A percentile compares a stretch with the other conserved stretches of the same genome.
Conservation (phyloP, 2,797 vertebrate genomes). For the Sparus aurata region DNA sequence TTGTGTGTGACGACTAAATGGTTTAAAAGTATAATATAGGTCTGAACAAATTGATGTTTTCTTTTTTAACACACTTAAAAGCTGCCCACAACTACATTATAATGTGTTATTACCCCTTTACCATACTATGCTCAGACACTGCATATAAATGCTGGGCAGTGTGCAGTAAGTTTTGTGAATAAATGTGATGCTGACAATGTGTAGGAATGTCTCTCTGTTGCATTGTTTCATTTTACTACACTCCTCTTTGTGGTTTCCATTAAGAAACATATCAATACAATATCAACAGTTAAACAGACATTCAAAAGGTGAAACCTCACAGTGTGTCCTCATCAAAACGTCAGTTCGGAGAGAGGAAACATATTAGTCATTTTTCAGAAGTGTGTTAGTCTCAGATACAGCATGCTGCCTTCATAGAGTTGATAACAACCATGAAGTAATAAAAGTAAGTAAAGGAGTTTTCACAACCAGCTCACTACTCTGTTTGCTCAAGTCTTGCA, state of each 20-base stretch:
- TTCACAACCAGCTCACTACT: background rate
- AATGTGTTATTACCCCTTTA: too few species aligned
- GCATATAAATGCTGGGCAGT: too few species aligned
- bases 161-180: too few species aligned
- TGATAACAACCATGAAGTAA: background rate
- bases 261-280: background rate
- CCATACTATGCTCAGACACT: too few species aligned
- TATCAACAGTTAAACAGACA: background rate
- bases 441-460: background rate
- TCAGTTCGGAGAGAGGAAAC: background rate
- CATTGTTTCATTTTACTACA: background rate
- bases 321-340: too few species aligned
- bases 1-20: too few species aligned
- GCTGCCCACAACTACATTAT: background rate
- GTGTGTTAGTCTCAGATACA: background rate
- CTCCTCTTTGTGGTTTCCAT: background rate
- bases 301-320: background rate
- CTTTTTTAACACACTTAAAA: too few species aligned
- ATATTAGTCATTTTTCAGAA: background rate
- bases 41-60: too few species aligned
- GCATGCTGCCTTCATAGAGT: background rate
- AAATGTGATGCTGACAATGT: background rate
- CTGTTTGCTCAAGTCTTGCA: background rate
- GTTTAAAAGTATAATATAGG: too few species aligned
- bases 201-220: background rate